Conservation (phyloP, 2,888 invertebrate species). For the Anthoptus insignis region DNA sequence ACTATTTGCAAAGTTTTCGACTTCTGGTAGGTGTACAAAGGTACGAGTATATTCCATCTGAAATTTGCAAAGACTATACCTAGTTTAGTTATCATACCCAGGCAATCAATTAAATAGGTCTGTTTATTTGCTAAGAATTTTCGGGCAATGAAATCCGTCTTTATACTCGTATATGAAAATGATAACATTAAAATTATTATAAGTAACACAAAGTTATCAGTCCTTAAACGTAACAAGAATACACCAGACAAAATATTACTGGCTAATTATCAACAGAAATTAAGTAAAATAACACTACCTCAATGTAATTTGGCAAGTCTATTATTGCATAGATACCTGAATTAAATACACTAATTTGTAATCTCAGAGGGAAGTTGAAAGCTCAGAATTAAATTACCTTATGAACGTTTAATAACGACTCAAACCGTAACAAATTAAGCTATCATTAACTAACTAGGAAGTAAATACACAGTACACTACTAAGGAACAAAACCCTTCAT, state of each 20-base stretch:
- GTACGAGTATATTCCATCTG: no score
- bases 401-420: slow-evolving; percentile 16
- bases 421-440: slow-evolving; percentile 53
- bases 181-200: no score
- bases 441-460: slow-evolving; percentile 59
- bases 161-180: no score
- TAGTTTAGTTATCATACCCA: no score
- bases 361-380: not conserved
- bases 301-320: not conserved
- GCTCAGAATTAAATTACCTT: slow-evolving; percentile 2
- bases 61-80: no score
- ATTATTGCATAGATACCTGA: slow-evolving; percentile 1
- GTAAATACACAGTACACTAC: slow-evolving; percentile 49
- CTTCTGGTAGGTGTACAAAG: no score
- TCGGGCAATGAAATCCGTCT: no score
- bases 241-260: not conserved
- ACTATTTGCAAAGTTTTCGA: no score
- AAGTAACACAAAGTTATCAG: no score
- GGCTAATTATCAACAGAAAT: not conserved
- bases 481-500: slow-evolving; percentile 61
- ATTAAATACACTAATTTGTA: not conserved
- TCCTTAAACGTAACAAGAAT: not conserved
- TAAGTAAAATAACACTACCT: not conserved
- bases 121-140: no score
- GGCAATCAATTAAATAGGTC: no score